These are phyloP conservation scores for Battus philenor DNA, from an alignment of 1,140 invertebrate species.

Conservation along the genomic window DNA sequence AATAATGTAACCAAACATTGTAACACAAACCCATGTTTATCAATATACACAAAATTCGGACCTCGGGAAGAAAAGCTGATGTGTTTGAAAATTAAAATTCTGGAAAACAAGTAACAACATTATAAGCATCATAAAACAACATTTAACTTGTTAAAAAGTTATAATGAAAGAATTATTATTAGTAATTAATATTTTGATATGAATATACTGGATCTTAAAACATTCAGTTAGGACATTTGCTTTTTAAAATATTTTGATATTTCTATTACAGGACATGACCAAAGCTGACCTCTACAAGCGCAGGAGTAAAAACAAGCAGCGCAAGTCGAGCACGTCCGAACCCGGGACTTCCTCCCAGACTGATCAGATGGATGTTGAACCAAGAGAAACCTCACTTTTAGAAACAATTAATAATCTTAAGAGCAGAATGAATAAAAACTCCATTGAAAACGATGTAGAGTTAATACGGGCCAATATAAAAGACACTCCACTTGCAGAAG, in stretches of 20 bases:
- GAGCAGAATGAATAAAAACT: constrained; percentile 54
- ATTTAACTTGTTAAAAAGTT: too few species aligned
- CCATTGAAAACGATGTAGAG: constrained; percentile 62
- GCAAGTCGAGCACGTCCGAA: constrained; percentile 39
- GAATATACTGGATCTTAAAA: too few species aligned
- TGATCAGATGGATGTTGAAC: constrained; percentile 21
- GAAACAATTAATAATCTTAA: constrained; percentile 58
- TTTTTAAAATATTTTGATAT: not conserved
- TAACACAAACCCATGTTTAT: too few species aligned
- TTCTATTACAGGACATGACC: constrained; percentile 59
- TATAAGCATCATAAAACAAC: too few species aligned
- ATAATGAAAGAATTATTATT: too few species aligned
- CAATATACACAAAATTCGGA: too few species aligned
- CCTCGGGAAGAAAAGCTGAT: too few species aligned
- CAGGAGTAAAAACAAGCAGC: constrained; percentile 56
- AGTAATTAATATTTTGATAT: too few species aligned
- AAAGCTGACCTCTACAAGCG: constrained; percentile 68
- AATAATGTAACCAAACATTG: too few species aligned
- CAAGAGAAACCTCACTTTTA: constrained; percentile 34
- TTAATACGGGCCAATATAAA: constrained; percentile 58
- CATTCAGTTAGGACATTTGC: not conserved
- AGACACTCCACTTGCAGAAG: constrained; percentile 46
- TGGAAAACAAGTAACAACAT: too few species aligned
- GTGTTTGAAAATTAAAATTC: too few species aligned
- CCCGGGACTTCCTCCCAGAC: constrained; percentile 29